These are phyloP conservation scores for Cryptoblepharus egeriae DNA, from an alignment of 2,797 vertebrate genomes.

Conservation along the genomic window DNA sequence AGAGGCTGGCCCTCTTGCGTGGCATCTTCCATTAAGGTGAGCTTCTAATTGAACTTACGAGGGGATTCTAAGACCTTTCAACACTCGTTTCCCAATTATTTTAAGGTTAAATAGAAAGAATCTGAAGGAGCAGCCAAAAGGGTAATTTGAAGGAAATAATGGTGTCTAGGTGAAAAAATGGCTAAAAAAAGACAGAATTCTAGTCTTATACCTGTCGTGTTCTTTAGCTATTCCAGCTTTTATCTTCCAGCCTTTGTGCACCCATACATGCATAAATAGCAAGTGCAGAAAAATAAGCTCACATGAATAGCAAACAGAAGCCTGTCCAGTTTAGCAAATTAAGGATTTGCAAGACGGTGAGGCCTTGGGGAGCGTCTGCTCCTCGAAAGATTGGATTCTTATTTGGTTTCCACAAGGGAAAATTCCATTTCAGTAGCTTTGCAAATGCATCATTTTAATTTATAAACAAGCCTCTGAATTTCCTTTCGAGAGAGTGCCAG, in stretches of 20 bases:
- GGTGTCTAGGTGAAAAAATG: conserved; percentile 18
- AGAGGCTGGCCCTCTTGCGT: not conserved
- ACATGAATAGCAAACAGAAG: conserved; percentile 41
- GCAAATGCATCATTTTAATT: conserved; percentile 39
- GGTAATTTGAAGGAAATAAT: conserved; percentile 23
- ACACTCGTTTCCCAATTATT: not conserved
- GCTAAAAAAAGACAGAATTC: not conserved
- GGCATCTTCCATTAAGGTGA: not conserved
- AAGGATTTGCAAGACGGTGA: conserved; percentile 48
- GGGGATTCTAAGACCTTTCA: not conserved
- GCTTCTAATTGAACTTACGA: not conserved
- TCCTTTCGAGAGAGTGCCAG: conserved; percentile 41
- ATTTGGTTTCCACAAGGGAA: conserved; percentile 41
- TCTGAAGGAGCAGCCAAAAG: conserved; percentile 2
- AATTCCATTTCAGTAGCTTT: conserved; percentile 46
- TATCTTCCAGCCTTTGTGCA: conserved; percentile 45
- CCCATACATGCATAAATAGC: conserved; percentile 36
- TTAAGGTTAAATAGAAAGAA: conserved; percentile 29
- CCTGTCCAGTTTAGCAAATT: conserved; percentile 35
- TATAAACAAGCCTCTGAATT: conserved; percentile 45
- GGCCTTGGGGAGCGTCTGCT: conserved; percentile 34
- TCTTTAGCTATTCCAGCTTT: conserved; percentile 50
- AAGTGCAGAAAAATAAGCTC: conserved; percentile 43
- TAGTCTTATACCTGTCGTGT: conserved; percentile 47
- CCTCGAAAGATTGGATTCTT: conserved; percentile 53